These are phyloP conservation scores for Heliconius eleuchia DNA, from an alignment of 1,140 invertebrate genomes.

Conservation along the genomic window DNA sequence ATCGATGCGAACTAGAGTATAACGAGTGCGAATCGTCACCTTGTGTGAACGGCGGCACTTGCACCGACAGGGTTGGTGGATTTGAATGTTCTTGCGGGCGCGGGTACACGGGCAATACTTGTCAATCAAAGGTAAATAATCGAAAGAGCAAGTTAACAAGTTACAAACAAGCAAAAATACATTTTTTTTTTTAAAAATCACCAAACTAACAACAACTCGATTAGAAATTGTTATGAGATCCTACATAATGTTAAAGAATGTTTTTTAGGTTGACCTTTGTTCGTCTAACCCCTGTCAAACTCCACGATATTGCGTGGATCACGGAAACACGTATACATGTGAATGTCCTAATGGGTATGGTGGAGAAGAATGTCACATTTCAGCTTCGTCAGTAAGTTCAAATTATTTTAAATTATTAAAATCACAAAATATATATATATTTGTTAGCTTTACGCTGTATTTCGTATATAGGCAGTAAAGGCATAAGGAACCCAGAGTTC, in stretches of 20 bases:
- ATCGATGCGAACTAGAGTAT: conserved; percentile 88
- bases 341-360: conserved; percentile 87
- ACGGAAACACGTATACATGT: conserved; percentile 87
- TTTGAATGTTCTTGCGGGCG: conserved; percentile 90
- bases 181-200: neutral
- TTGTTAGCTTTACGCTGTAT: no score
- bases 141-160: neutral
- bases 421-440: no score
- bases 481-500: no score
- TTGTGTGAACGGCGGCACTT: conserved; percentile 91
- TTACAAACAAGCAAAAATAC: neutral
- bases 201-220: neutral
- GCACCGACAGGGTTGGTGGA: conserved; percentile 88
- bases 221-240: neutral
- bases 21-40: conserved; percentile 95
- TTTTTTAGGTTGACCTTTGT: conserved; percentile 85
- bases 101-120: conserved; percentile 89
- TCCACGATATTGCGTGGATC: conserved; percentile 85
- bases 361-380: conserved; percentile 83
- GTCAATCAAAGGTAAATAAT: conserved; percentile 83
- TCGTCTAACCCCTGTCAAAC: conserved; percentile 86
- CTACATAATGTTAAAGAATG: neutral
- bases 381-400: conserved; percentile 64
- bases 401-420: no score
- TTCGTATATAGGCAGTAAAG: no score